Percentiles rank a stretch among this genome's conserved stretches.
Conservation (phyloP, 2,113 vertebrate genomes). For the Phocoena sinus region DNA sequence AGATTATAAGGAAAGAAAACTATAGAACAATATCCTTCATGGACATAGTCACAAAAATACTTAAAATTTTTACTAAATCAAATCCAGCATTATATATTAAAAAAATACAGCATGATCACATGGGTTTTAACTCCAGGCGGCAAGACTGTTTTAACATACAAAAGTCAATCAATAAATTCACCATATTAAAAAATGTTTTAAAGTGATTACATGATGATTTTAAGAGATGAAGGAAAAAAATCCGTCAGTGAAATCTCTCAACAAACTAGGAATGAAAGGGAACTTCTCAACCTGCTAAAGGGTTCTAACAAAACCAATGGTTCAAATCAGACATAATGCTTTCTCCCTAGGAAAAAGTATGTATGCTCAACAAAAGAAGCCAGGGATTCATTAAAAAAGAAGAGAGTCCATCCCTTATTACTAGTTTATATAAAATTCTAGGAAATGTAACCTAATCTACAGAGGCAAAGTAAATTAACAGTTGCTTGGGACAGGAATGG, state of each 20-base stretch:
- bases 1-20: background rate
- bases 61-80: background rate
- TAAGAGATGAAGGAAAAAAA: background rate
- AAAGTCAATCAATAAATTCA: background rate
- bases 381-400: background rate
- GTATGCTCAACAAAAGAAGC: background rate
- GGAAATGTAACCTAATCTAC: background rate
- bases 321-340: background rate
- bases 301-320: background rate
- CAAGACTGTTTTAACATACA: background rate
- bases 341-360: background rate
- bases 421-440: background rate
- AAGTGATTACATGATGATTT: background rate
- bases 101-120: background rate
- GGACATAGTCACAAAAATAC: background rate
- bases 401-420: background rate
- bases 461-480: background rate
- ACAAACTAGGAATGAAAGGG: background rate
- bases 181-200: background rate
- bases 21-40: background rate
- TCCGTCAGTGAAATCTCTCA: background rate
- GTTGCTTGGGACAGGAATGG: background rate
- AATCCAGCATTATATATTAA: background rate
- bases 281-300: background rate
- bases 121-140: background rate